Conservation (phyloP, 2,797 vertebrate genomes). For the Karalla daura region DNA sequence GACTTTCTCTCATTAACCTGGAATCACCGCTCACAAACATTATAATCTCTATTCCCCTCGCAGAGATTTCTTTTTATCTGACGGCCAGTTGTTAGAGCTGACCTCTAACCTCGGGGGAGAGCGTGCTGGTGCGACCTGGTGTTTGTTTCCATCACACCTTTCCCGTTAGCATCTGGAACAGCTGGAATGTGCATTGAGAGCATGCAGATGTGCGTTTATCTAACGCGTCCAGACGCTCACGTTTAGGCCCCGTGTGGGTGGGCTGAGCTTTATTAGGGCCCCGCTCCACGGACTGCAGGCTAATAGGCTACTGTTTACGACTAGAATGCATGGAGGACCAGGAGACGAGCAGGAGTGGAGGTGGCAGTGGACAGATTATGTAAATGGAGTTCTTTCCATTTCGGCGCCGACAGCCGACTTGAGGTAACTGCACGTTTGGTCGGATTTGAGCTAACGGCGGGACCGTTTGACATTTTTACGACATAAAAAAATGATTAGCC, state of each 20-base stretch:
- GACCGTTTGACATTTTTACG: constrained; percentile 39
- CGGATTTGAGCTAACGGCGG: constrained; percentile 23
- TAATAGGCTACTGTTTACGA: constrained; percentile 65
- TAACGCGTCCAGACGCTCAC: constrained; percentile 41
- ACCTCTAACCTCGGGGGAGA: constrained; percentile 8
- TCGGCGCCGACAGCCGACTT: neutral
- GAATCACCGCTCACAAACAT: neutral
- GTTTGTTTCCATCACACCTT: constrained; percentile 74
- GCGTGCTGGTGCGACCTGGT: constrained; percentile 27
- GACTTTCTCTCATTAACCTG: constrained; percentile 25
- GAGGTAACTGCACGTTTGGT: constrained; percentile 31
- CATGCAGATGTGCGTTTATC: constrained; percentile 65
- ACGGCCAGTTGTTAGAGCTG: neutral
- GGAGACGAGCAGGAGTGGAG: neutral
- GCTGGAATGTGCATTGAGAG: constrained; percentile 46
- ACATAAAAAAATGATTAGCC: constrained; percentile 26
- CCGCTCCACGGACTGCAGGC: constrained; percentile 42
- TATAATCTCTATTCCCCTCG: constrained; percentile 25
- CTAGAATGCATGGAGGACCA: constrained; percentile 22
- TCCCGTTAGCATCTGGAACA: constrained; percentile 62
- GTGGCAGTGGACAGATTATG: constrained; percentile 6
- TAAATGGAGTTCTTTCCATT: constrained; percentile 40
- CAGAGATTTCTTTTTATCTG: constrained; percentile 53
- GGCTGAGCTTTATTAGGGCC: constrained; percentile 60
- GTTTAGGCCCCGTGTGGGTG: constrained; percentile 61